A percentile compares a stretch with the other conserved stretches of the same genome.
phyloP scores from a whole-genome alignment of 1,140 invertebrate genomes.

The Nasonia longicornis region DNA sequence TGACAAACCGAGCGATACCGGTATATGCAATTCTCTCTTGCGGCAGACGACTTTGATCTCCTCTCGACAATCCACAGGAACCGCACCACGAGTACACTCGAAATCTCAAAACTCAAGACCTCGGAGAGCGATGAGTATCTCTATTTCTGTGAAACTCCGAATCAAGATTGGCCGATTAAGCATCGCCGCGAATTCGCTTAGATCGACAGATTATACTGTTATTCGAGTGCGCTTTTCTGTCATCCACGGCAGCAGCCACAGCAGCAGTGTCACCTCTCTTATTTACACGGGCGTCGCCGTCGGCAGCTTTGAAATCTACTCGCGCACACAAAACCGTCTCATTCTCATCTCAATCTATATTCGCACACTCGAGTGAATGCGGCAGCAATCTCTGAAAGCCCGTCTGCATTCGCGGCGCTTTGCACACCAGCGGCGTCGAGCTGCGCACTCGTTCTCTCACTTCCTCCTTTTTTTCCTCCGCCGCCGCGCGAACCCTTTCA shows the following conservation, averaged over 20 bases:
- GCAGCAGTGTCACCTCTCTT: conserved; percentile 13
- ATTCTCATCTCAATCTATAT: conserved; percentile 68
- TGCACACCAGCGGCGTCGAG: conserved; percentile 38
- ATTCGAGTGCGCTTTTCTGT: conserved; percentile 45
- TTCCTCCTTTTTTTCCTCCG: background rate
- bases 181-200: conserved; percentile 59
- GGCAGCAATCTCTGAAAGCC: conserved; percentile 3
- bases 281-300: background rate
- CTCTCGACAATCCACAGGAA: conserved; percentile 19
- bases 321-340: conserved; percentile 63
- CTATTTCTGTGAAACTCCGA: conserved; percentile 18
- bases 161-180: conserved; percentile 51
- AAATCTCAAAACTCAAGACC: conserved; percentile 14
- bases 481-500: conserved; percentile 22
- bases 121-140: background rate
- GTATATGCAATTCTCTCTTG: background rate
- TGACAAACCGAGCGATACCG: background rate
- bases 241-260: background rate
- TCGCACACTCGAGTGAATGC: conserved; percentile 58
- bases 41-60: conserved; percentile 40
- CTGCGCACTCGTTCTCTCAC: background rate
- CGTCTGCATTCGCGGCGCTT: conserved; percentile 21
- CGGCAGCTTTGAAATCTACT: background rate
- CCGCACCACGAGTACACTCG: conserved; percentile 17
- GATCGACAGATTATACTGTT: conserved; percentile 54